Evolutionary conservation across 2,888 invertebrate species (phyloP).

Genomic region (Dryadula phaetusa): DNA sequence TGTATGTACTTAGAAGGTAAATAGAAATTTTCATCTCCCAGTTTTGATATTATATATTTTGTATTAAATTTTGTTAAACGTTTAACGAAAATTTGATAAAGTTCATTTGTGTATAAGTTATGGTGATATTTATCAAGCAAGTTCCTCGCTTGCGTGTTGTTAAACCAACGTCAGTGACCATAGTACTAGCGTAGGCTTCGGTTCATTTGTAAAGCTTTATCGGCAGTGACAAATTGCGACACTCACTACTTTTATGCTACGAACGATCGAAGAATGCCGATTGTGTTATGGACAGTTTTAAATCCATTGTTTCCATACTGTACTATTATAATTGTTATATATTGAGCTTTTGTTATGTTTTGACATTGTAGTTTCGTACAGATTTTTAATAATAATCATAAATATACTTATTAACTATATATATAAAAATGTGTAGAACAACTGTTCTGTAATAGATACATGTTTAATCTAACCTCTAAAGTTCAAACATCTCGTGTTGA

Average conservation of each 20-base stretch:
- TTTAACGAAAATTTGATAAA: neutral
- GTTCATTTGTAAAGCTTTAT: constrained; percentile 80
- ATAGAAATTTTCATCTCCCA: constrained; percentile 50
- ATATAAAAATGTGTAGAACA: constrained; percentile 19
- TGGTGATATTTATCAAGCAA: constrained; percentile 66
- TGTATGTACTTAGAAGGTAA: constrained; percentile 56
- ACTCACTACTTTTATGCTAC: constrained; percentile 73
- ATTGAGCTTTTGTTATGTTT: constrained; percentile 6
- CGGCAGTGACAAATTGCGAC: constrained; percentile 73
- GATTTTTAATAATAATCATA: neutral
- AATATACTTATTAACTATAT: neutral
- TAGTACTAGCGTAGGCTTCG: constrained; percentile 66
- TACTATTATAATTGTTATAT: constrained; percentile 5
- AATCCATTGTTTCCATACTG: constrained; percentile 28
- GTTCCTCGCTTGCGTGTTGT: constrained; percentile 70
- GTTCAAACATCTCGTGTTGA: constrained; percentile 69
- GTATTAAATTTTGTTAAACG: neutral
- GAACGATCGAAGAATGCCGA: constrained; percentile 64
- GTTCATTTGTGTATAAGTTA: constrained; percentile 60
- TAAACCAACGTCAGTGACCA: constrained; percentile 69
- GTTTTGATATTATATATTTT: constrained; percentile 21
- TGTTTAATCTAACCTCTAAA: constrained; percentile 53
- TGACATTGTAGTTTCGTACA: neutral
- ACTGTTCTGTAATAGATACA: constrained; percentile 13
- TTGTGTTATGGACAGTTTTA: constrained; percentile 53